Evolutionary conservation across 2,113 vertebrate species (phyloP).

Genomic region (Dunckerocampus dactyliophorus): DNA sequence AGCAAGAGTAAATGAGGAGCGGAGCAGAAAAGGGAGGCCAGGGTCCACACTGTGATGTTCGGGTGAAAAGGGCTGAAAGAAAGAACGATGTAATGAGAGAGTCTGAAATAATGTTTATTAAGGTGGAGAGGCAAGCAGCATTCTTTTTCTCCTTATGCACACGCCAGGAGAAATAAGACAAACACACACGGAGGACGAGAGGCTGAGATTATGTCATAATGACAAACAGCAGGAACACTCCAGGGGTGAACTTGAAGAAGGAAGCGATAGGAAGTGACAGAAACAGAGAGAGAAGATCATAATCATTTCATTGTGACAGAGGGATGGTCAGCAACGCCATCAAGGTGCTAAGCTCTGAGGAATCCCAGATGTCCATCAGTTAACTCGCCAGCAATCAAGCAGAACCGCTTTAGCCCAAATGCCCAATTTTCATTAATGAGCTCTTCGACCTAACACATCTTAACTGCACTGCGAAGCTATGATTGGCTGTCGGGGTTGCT

Average conservation of each 20-base stretch:
- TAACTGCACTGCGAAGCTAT: constrained; percentile 16
- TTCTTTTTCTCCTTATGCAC: constrained; percentile 35
- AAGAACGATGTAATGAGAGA: constrained; percentile 38
- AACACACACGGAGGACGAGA: constrained; percentile 50
- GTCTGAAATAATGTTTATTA: constrained; percentile 40
- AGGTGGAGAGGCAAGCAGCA: constrained; percentile 12
- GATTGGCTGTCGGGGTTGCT: constrained; percentile 37
- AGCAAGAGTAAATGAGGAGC: constrained; percentile 59
- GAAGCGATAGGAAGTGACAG: constrained; percentile 26
- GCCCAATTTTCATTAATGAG: constrained; percentile 28
- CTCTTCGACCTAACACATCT: constrained; percentile 24
- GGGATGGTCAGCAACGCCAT: constrained; percentile 59
- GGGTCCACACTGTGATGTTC: constrained; percentile 22
- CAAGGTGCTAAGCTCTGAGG: constrained; percentile 43
- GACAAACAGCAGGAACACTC: constrained; percentile 61
- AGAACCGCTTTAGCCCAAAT: constrained; percentile 15
- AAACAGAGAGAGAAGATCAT: constrained; percentile 62
- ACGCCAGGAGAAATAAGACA: constrained; percentile 47
- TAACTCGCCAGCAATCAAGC: constrained; percentile 29
- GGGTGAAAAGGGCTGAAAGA: constrained; percentile 28
- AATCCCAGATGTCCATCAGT: constrained; percentile 41
- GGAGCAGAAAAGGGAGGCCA: constrained; percentile 33
- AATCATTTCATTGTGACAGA: constrained; percentile 76
- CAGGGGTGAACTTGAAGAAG: constrained; percentile 35
- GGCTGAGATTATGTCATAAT: constrained; percentile 67